Conservation (phyloP, 2,888 invertebrate genomes). For the Melanargia galathea region DNA sequence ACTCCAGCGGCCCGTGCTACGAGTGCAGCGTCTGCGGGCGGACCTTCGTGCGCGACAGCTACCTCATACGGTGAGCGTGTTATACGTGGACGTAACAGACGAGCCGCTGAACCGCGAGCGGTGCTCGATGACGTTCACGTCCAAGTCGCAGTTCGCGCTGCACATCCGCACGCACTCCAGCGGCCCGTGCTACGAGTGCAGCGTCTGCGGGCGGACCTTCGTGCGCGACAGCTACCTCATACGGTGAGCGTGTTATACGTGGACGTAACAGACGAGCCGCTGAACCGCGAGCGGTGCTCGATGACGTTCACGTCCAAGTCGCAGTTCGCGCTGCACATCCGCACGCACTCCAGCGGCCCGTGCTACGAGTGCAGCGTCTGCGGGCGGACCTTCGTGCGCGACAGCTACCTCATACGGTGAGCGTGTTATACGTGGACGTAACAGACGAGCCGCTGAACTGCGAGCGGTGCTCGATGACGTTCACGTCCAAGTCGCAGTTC, state of each 20-base stretch:
- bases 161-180: conserved; percentile 89
- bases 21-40: conserved; percentile 89
- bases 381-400: conserved; percentile 88
- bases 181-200: conserved; percentile 87
- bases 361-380: conserved; percentile 89
- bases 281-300: conserved; percentile 87
- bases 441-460: conserved; percentile 81
- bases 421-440: not conserved
- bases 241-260: conserved; percentile 64
- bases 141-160: conserved; percentile 88
- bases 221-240: conserved; percentile 90
- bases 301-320: conserved; percentile 88
- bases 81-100: conserved; percentile 88
- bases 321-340: conserved; percentile 89
- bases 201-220: conserved; percentile 88
- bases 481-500: conserved; percentile 90
- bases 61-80: conserved; percentile 79
- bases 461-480: too few relatives aligned
- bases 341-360: conserved; percentile 86
- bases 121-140: conserved; percentile 88
- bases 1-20: conserved; percentile 86
- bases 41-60: conserved; percentile 89
- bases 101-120: conserved; percentile 87
- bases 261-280: conserved; percentile 89
- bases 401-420: conserved; percentile 86